Base-by-base conservation (phyloP, 2,113 vertebrate genomes). In the Bambusicola thoracicus region DNA sequence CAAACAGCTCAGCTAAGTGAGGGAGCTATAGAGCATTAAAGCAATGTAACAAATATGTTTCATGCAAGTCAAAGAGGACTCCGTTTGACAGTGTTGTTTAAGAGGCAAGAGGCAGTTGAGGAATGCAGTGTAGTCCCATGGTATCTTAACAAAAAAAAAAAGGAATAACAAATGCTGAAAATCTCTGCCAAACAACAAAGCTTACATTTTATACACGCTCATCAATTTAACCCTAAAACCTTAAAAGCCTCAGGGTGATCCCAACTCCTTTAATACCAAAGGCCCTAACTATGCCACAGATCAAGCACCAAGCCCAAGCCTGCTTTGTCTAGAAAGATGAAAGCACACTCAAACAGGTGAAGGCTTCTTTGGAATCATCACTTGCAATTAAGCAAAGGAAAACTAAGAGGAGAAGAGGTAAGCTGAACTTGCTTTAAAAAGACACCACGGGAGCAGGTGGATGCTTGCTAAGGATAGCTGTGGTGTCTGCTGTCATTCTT, bases 301-400 rank as follows among this genome's bases (percentile, higher is more conserved):
- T 97, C 96, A 97, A 97, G 97, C 96, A 97, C 97, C 97, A 92
- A 96, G 97, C 97, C 97, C 95, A 94, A 96, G 97, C 97, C 97
- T 96, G 97, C 97, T 98, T 95, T 96, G 97, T 97, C 97, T 97
- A 87, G 48, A 83, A 97, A 98, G 98, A 98, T 98, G 97, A 98
- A 98, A 98, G 98, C 95, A 0, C 19, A 90, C 63, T 89, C 81
- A 91, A 97, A 96, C 98, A 98, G 98, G 97, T 97, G 98, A 97
- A 96, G 97, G 92, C 96, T 97, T 94, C 96, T 97, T 97, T 97
- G 96, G 97, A 98, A 96, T 98, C 97, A 97, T 97, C 98, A 98
- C 98, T 98, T 98, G 97, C 97, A 97, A 97, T 97, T 97, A 98
- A 97, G 97, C 94, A 94, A 96, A 98, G 96, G 96, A 95, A 97